phyloP scores from a whole-genome alignment of 2,888 invertebrate species.

The Adineta ricciae region DNA sequence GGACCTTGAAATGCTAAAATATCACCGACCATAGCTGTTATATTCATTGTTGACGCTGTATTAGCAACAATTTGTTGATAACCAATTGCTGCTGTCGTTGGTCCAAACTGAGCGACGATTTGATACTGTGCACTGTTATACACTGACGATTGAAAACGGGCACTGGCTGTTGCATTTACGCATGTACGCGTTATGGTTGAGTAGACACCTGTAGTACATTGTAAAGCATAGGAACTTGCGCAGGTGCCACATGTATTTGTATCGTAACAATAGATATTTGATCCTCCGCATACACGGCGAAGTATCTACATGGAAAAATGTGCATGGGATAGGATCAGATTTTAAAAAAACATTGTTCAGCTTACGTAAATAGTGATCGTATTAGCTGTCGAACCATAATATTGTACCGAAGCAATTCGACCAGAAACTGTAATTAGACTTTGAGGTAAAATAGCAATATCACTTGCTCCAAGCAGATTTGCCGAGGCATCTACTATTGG shows the following conservation, averaged over 20 bases:
- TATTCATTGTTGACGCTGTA: neutral
- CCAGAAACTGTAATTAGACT: neutral
- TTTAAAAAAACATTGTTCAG: no score
- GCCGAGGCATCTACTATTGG: neutral
- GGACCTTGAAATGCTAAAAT: neutral
- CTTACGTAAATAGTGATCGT: neutral
- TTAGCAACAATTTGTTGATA: neutral
- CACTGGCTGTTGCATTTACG: neutral
- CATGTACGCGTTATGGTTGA: neutral
- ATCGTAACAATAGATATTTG: neutral
- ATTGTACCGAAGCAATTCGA: neutral
- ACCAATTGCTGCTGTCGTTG: neutral
- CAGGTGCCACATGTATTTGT: slow-evolving; percentile 8
- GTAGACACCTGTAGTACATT: neutral
- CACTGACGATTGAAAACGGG: neutral
- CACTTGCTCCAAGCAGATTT: neutral
- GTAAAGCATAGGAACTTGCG: neutral
- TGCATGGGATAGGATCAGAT: no score
- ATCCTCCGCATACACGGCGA: neutral
- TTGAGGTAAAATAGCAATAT: slow-evolving; percentile 5
- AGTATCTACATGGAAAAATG: neutral
- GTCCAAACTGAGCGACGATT: neutral
- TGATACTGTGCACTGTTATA: neutral
- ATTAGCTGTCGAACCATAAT: neutral
- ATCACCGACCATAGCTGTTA: neutral